Base-by-base conservation (phyloP, 2,888 invertebrate species). In the Ormyrus nitidulus region DNA sequence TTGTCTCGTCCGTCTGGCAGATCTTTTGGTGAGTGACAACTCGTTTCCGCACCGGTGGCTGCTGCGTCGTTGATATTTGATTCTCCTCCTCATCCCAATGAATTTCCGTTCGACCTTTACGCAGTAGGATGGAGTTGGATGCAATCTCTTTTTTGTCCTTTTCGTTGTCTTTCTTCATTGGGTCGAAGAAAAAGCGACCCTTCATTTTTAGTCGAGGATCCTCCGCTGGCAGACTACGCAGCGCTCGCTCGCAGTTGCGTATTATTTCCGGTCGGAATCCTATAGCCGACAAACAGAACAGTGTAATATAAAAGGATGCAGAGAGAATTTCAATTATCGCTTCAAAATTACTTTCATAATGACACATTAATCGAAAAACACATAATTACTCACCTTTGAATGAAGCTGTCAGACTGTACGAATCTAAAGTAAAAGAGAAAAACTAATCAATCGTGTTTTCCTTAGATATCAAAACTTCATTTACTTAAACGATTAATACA, bases 201-300 rank as follows among this genome's bases (percentile, higher is more conserved):
- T 87, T 89, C 86, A 88, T 87, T 75, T 87, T 89, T 73, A 90
- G 85, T 19, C 90, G 88, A 3, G 88, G 88, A 84, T 90, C 90
- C 81, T 90, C 90, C 1, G 84, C 74, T 0, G 90, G 90, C 66
- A 90, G 84, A 56, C 88, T 88, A 10, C 88, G 87, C 10, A 90
- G 82, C 4, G 90, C 90, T 69, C 86, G 86, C 82, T 90, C 90
- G 77, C 90, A 90, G 75, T 88, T 86, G 49, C 87, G 88, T 76
- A 89, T 84, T 81, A 90, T 88, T 85, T 90, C 90, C 49, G 89
- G 90, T 78, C 86, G 88, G 85, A 89, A 90, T 86, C 90, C 90
- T 90, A 82, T 70, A 51, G 59, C 49, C 66, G 69, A 79, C 73
- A 79, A 10, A 77, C 34, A 34, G 4, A 34, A 34, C 34, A 34